phyloP scores from a whole-genome alignment of 2,888 invertebrate species.

The Limnephilus auricula region DNA sequence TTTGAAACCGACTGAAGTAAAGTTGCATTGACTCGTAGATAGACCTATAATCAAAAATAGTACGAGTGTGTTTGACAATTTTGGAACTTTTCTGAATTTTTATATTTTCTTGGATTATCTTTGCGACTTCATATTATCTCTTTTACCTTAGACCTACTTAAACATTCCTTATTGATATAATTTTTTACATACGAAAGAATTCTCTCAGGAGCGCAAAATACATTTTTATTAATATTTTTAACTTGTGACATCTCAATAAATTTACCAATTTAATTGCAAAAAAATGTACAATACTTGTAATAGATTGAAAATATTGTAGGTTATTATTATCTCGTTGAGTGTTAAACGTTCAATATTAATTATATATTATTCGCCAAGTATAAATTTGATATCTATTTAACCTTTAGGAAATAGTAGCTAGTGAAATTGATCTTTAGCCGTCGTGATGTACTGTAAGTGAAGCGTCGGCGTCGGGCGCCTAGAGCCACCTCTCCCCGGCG shows the following conservation, averaged over 20 bases:
- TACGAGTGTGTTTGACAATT: too few species aligned
- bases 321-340: not conserved
- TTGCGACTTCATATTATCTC: too few species aligned
- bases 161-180: not conserved
- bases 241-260: not conserved
- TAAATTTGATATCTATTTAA: constrained; percentile 27
- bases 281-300: not conserved
- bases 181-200: not conserved
- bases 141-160: too few species aligned
- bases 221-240: not conserved
- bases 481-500: not conserved
- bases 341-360: not conserved
- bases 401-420: not conserved
- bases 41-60: too few species aligned
- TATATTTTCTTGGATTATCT: too few species aligned
- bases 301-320: not conserved
- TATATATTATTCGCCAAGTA: not conserved
- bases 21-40: too few species aligned
- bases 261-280: not conserved
- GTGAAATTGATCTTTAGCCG: constrained; percentile 36
- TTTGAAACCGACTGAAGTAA: too few species aligned
- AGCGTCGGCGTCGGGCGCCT: constrained; percentile 4
- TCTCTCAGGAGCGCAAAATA: not conserved
- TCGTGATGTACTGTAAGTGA: constrained; percentile 16
- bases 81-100: too few species aligned